Base-by-base conservation (phyloP, 1,140 invertebrate species). In the Alviniconcha marisindica region DNA sequence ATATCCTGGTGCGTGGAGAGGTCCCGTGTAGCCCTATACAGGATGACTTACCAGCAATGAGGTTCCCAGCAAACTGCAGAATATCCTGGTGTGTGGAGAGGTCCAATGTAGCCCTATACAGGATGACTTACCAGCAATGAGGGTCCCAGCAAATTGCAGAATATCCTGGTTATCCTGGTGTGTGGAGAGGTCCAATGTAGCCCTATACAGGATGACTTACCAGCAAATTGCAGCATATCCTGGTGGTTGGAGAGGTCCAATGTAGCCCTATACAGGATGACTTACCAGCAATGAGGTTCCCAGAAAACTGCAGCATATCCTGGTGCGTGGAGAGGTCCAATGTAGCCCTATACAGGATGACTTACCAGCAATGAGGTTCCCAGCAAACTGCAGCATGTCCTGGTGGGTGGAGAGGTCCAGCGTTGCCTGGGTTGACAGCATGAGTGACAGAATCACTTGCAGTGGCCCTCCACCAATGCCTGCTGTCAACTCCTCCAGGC, bases 351-450 rank as follows among this genome's bases (percentile, higher is more conserved):
- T 48, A 48, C 44, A 5, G 18, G 44, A 48, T 10, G 77, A 44
- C 81, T 88, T 87, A 94, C 96, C 96, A 69, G 95, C 94, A 77
- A 96, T 94, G 0, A 96, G 88, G 93, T 96, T 96, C 60, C 95
- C 95, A 73, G 94, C 94, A 24, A 96, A 90, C 42, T 94, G 90
- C 7, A 96, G 90, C 7, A 96, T 90, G 89, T 95, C 94, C 81
- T 94, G 93, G 85, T 96, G 96, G 66, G 94, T 94, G 18, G 94
- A 91, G 2, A 96, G 90, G 88, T 96, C 96, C 63, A 96, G 93
- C 71, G 94, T 94, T 5, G 95, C 88, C 14, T 94, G 91, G 1
- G 95, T 95, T 48, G 94, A 94, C 0, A 93, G 94, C 18, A 96
- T 86, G 5, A 96, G 87, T 44, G 94, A 94, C 14, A 96, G 79